phyloP scores from a whole-genome alignment of 1,140 invertebrate species.

The Bactericera cockerelli region DNA sequence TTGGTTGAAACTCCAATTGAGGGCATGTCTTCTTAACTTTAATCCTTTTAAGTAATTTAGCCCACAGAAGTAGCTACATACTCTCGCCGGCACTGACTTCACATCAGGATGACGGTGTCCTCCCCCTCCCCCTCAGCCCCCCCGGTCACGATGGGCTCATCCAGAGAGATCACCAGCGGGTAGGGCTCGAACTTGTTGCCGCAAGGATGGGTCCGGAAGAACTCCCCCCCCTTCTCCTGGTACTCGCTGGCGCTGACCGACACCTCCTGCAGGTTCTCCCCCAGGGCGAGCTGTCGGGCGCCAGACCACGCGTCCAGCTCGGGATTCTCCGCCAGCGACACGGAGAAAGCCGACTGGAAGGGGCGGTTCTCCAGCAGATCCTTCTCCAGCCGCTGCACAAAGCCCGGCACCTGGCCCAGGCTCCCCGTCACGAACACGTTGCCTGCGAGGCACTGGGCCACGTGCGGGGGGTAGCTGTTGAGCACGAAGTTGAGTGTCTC shows the following conservation, averaged over 20 bases:
- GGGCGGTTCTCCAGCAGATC: slow-evolving; percentile 68
- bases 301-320: slow-evolving; percentile 70
- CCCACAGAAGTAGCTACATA: too few relatives aligned
- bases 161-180: slow-evolving; percentile 30
- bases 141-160: slow-evolving; percentile 3
- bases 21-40: too few relatives aligned
- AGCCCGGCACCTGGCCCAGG: slow-evolving; percentile 34
- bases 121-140: background rate
- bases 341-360: slow-evolving; percentile 61
- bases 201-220: slow-evolving; percentile 57
- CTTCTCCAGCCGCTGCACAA: slow-evolving; percentile 56
- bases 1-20: too few relatives aligned
- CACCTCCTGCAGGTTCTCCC: slow-evolving; percentile 40
- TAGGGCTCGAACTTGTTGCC: slow-evolving; percentile 48
- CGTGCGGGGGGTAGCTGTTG: slow-evolving; percentile 52
- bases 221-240: slow-evolving; percentile 69
- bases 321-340: slow-evolving; percentile 50
- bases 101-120: background rate
- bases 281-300: slow-evolving; percentile 50
- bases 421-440: slow-evolving; percentile 73
- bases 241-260: slow-evolving; percentile 55
- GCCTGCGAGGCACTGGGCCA: slow-evolving; percentile 42
- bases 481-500: slow-evolving; percentile 78
- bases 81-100: too few relatives aligned
- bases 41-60: too few relatives aligned